A percentile compares a stretch with the other conserved stretches of the same genome.
These are phyloP conservation scores for Drosophila yakuba DNA, from an alignment of 1,140 invertebrate genomes.

Conservation along the genomic window DNA sequence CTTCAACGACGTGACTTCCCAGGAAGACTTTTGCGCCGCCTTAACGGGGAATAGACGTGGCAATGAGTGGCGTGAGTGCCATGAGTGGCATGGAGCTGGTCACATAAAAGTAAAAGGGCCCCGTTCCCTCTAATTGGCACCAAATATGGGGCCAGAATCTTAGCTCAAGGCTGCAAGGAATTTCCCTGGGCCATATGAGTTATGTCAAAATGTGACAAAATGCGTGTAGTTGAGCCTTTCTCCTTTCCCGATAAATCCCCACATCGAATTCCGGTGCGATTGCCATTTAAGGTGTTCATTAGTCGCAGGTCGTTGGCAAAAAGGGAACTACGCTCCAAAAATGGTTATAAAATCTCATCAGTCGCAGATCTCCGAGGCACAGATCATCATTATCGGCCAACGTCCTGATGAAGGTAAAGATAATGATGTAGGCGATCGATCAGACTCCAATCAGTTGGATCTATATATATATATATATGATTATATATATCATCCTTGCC, in stretches of 20 bases:
- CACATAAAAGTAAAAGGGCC: conserved; percentile 73
- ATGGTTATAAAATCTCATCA: conserved; percentile 79
- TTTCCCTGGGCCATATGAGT: conserved; percentile 58
- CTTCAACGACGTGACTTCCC: conserved; percentile 74
- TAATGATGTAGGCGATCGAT: conserved; percentile 62
- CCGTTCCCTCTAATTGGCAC: conserved; percentile 67
- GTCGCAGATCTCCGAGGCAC: conserved; percentile 52
- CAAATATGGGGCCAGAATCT: conserved; percentile 65
- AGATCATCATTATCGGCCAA: conserved; percentile 48
- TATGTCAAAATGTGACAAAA: conserved; percentile 84
- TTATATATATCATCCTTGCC: conserved; percentile 6
- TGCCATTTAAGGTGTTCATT: conserved; percentile 81
- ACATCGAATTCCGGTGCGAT: conserved; percentile 44
- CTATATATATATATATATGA: conserved; percentile 11
- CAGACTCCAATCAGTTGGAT: conserved; percentile 39
- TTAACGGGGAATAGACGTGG: conserved; percentile 62
- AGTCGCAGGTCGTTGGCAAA: conserved; percentile 48
- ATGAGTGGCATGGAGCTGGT: conserved; percentile 10
- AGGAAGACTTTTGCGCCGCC: conserved; percentile 73
- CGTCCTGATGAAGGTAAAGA: conserved; percentile 44
- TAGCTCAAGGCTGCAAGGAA: conserved; percentile 51
- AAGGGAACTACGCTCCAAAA: conserved; percentile 69
- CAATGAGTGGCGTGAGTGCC: conserved; percentile 27
- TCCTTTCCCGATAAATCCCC: conserved; percentile 50
- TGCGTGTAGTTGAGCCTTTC: conserved; percentile 68